These are phyloP conservation scores for Zootermopsis nevadensis DNA, from an alignment of 2,888 invertebrate genomes.

Conservation along the genomic window DNA sequence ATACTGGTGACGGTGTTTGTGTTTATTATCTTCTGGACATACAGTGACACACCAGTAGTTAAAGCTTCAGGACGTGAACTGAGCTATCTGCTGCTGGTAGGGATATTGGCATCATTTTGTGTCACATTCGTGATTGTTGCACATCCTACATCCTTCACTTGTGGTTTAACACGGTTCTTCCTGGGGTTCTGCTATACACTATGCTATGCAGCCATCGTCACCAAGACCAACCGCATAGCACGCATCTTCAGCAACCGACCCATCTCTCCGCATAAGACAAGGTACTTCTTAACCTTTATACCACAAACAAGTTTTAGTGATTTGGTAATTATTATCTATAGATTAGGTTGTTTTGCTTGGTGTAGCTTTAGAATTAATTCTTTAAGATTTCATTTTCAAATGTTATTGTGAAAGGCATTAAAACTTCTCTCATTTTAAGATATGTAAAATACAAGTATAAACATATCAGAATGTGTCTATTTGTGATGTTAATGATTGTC, in stretches of 20 bases:
- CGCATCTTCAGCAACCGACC: conserved; percentile 65
- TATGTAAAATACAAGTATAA: too few species aligned
- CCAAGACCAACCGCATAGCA: conserved; percentile 69
- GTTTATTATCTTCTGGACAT: conserved; percentile 64
- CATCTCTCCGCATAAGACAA: conserved; percentile 62
- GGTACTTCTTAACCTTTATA: conserved; percentile 55
- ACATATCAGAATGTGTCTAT: too few species aligned
- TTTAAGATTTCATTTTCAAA: too few species aligned
- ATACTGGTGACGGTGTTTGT: conserved; percentile 64
- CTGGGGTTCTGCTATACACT: conserved; percentile 68
- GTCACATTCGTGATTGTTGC: conserved; percentile 67
- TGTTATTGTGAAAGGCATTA: too few species aligned
- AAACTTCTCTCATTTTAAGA: too few species aligned
- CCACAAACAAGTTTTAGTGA: too few species aligned
- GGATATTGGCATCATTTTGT: conserved; percentile 65
- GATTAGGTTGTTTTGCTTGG: too few species aligned
- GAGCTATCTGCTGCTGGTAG: conserved; percentile 65
- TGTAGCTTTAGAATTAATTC: too few species aligned
- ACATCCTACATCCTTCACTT: conserved; percentile 63
- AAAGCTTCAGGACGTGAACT: conserved; percentile 69
- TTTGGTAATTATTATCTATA: too few species aligned
- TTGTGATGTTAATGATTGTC: too few species aligned
- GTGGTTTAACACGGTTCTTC: conserved; percentile 66
- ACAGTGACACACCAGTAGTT: conserved; percentile 68
- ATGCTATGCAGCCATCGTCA: conserved; percentile 68